phyloP scores from a whole-genome alignment of 2,113 vertebrate species.

The Microtus ochrogaster region DNA sequence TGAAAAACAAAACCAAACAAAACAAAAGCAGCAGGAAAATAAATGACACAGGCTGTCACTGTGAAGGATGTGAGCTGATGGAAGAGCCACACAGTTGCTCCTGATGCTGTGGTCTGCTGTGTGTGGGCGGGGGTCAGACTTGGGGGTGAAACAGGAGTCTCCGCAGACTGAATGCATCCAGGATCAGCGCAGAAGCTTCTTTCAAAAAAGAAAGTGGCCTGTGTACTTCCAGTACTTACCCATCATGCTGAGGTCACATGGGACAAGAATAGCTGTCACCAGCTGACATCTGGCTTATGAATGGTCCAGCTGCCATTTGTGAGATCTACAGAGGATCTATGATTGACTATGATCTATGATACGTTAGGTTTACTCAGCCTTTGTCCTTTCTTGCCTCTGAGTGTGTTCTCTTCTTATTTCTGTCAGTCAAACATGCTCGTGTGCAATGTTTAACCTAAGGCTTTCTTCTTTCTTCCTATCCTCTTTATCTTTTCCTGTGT shows the following conservation, averaged over 20 bases:
- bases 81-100: not conserved
- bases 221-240: too few relatives aligned
- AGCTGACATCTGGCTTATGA: too few relatives aligned
- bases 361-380: not conserved
- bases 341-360: not conserved
- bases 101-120: not conserved
- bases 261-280: not conserved
- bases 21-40: not conserved
- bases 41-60: not conserved
- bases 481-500: not conserved
- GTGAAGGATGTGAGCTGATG: not conserved
- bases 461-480: not conserved
- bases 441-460: not conserved
- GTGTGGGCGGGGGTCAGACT: not conserved
- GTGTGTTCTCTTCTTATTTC: too few relatives aligned
- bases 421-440: not conserved
- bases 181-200: not conserved
- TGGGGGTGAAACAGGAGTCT: not conserved
- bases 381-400: not conserved
- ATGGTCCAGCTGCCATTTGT: not conserved
- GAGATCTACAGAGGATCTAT: not conserved
- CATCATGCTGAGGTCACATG: not conserved
- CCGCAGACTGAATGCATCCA: not conserved
- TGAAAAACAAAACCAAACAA: too few relatives aligned
- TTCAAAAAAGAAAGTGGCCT: not conserved